Evolutionary conservation across 2,113 vertebrate genomes (phyloP), one percentile per base, ranked within the genome.

Genomic region (Perccottus glenii): DNA sequence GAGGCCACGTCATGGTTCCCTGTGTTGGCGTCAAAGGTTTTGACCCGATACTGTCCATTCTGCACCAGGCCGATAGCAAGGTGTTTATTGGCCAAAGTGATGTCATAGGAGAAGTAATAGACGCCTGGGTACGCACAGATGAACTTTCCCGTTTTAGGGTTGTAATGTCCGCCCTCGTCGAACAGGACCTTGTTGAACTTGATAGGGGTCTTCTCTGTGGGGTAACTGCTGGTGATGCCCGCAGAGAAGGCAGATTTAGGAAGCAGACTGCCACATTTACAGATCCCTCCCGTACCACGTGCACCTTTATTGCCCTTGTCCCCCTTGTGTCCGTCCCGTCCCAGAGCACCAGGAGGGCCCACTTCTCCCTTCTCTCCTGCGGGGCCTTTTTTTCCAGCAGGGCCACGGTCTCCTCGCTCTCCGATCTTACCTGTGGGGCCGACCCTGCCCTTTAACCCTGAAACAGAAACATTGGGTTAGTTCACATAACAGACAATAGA

Each of bases 41-140:
- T 97, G 89, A 99, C 95, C 45, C 94, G 92, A 85, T 94, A 98
- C 80, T 97, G 93, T 2, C 98, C 98, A 0, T 99, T 99, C 76
- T 97, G 96, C 55, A 99, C 96, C 64, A 99, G 90, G 10, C 94
- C 92, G 0, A 99, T 97, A 0, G 98, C 98, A 81, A 99, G 89
- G n/a, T 99, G 98, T 78, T 99, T 99, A 78, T 99, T 95, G 64
- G 97, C 98, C 82, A 99, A 87, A 0, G 98, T 99, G 86, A 99
- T 98, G 16, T 99, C 95, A 19, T 99, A 99, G 42, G 96, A 98
- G 87, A 99, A 99, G 64, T 95, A 98, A 79, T 99, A 99, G 75
- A 98, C 92, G 10, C 98, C 98, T 0, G 98, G 96, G 80, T 95
- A 96, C 0, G 96, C 95, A 33, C 98, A 98, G 71, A 95, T 93